Evolutionary conservation across 1,140 invertebrate genomes (phyloP).

Genomic region (Phocides pigmalion): DNA sequence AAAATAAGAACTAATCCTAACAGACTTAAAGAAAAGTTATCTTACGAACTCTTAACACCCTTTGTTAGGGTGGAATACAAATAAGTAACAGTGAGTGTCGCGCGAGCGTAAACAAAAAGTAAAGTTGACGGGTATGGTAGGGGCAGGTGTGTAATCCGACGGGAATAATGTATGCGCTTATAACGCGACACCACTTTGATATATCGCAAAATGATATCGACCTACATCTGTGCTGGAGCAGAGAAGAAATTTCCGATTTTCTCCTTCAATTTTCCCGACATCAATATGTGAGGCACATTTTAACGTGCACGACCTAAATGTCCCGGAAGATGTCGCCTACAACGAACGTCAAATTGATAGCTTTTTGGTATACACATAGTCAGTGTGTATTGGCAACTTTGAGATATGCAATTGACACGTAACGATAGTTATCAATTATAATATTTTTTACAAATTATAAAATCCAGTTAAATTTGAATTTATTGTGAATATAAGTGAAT

Average conservation of each 20-base stretch:
- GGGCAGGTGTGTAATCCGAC: constrained; percentile 3
- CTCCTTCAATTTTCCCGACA: background rate
- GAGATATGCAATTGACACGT: too few relatives aligned
- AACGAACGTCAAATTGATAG: too few relatives aligned
- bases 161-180: constrained; percentile 4
- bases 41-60: background rate
- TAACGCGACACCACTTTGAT: background rate
- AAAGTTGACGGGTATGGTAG: background rate
- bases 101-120: background rate
- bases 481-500: too few relatives aligned
- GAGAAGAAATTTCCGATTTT: background rate
- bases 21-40: background rate
- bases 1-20: too few relatives aligned
- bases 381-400: too few relatives aligned
- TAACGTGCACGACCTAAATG: background rate
- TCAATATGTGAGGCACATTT: background rate
- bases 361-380: too few relatives aligned
- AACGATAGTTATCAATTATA: too few relatives aligned
- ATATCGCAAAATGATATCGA: background rate
- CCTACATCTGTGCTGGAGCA: background rate
- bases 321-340: background rate
- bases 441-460: too few relatives aligned
- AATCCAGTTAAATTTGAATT: too few relatives aligned
- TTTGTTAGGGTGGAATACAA: background rate
- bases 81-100: background rate